Base-by-base conservation (phyloP, 2,113 vertebrate genomes). In the Silurus meridionalis region DNA sequence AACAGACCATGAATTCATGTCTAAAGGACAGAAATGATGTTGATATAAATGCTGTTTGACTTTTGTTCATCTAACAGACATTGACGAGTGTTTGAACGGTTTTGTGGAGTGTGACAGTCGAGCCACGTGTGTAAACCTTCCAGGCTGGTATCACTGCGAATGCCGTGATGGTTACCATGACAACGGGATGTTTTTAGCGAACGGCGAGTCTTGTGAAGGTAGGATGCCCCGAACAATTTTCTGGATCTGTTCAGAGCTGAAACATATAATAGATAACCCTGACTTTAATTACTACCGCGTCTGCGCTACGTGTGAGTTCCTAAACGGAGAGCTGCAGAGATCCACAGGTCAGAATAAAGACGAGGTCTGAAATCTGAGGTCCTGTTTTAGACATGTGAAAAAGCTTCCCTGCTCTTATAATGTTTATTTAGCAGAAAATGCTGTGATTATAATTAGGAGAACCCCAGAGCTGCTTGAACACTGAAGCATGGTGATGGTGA, bases 141-240 rank as follows among this genome's bases (percentile, higher is more conserved):
- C 98, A 10, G 98, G 98, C 19, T 99, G 98, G 98, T 99, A 99
- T 95, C 98, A 99, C 94, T 99, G 98, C 0, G 98, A 99, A 85
- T 99, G 98, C 91, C 96, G 97, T 50, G 98, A 99, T 0, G 98
- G 98, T 87, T 99, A 98, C 95, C 98, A 99, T 90, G 98, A 99
- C 95, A 99, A 98, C 92, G 98, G 98, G 83, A 96, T 98, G 95
- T 99, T 99, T 93, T 97, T 97, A 57, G 93, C 97, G 87, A 96
- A 95, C 71, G 98, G 98, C 92, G 97, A 99, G 83, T 99, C 98
- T 0, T 99, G 98, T 90, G 96, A 99, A 96, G 98, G 98, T 99
- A 91, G 94, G 97, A 67, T 71, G 72, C 55, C 25, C 25, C 10
- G 14, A 19, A 10, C 1, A 4, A 80, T 60, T 21, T 80, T 75